phyloP scores from a whole-genome alignment of 2,797 vertebrate genomes.

The Diplodus sargus region DNA sequence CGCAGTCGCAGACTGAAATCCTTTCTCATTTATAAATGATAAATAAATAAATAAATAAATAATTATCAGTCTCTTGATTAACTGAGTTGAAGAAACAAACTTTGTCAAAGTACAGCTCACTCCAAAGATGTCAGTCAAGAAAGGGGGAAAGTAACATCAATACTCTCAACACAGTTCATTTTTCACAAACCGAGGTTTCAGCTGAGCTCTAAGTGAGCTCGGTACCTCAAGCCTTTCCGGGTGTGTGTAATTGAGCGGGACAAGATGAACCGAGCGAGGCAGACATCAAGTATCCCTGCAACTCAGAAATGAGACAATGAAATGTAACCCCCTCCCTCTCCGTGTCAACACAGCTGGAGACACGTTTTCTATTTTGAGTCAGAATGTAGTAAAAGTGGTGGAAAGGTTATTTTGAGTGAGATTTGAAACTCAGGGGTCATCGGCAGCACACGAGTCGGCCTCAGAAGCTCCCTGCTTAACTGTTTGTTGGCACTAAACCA shows the following conservation, averaged over 20 bases:
- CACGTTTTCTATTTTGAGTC: conserved; percentile 64
- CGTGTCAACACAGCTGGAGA: conserved; percentile 59
- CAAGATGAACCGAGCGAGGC: conserved; percentile 53
- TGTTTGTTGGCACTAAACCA: neutral
- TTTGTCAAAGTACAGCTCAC: conserved; percentile 8
- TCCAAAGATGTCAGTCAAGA: conserved; percentile 30
- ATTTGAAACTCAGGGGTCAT: conserved; percentile 66
- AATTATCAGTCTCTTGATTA: neutral
- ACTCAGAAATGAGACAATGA: conserved; percentile 59
- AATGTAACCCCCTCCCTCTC: conserved; percentile 46
- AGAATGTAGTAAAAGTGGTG: conserved; percentile 51
- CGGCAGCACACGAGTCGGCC: neutral
- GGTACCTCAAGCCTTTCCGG: conserved; percentile 47
- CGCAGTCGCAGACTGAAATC: neutral
- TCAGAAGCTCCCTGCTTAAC: neutral
- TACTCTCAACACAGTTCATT: conserved; percentile 52
- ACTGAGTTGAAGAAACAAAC: conserved; percentile 19
- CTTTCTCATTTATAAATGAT: neutral
- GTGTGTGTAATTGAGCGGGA: conserved; percentile 72
- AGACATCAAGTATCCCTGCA: conserved; percentile 66
- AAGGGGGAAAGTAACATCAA: conserved; percentile 11
- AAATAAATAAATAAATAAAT: neutral
- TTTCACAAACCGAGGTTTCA: conserved; percentile 53
- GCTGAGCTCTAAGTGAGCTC: conserved; percentile 29
- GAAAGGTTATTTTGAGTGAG: conserved; percentile 60